phyloP scores from a whole-genome alignment of 2,797 vertebrate genomes.

The Cyprinella venusta region DNA sequence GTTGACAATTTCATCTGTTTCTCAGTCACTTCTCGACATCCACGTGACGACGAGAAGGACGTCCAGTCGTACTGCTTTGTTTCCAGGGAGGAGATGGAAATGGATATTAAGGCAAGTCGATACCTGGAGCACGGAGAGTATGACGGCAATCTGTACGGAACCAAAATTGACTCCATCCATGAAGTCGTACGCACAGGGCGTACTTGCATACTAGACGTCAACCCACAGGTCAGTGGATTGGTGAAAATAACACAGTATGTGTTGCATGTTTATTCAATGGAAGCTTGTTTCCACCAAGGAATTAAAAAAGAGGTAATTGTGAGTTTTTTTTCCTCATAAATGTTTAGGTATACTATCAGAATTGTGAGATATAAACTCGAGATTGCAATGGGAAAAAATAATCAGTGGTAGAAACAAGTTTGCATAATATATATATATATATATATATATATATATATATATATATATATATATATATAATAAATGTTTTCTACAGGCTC shows the following conservation, averaged over 20 bases:
- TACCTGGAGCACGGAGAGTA: conserved; percentile 98
- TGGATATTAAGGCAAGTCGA: conserved; percentile 89
- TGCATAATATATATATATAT: too few relatives aligned
- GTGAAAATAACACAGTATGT: background rate
- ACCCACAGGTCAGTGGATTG: conserved; percentile 87
- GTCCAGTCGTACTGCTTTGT: conserved; percentile 95
- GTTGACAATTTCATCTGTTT: background rate
- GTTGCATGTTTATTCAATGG: too few relatives aligned
- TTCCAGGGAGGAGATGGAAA: conserved; percentile 90
- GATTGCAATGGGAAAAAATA: too few relatives aligned
- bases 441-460: too few relatives aligned
- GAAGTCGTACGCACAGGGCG: conserved; percentile 89
- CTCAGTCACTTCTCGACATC: conserved; percentile 90
- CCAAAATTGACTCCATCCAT: conserved; percentile 97
- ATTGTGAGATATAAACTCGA: too few relatives aligned
- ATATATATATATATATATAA: too few relatives aligned
- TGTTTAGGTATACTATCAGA: too few relatives aligned
- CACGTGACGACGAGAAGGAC: conserved; percentile 93
- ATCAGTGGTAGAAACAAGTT: too few relatives aligned
- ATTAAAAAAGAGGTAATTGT: too few relatives aligned
- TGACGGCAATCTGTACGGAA: conserved; percentile 97
- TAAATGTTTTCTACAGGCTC: conserved; percentile 77
- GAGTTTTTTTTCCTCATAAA: too few relatives aligned
- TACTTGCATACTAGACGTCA: conserved; percentile 97
- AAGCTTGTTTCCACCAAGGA: background rate